These are phyloP conservation scores for Parambassis ranga DNA, from an alignment of 2,797 vertebrate genomes.

Conservation along the genomic window DNA sequence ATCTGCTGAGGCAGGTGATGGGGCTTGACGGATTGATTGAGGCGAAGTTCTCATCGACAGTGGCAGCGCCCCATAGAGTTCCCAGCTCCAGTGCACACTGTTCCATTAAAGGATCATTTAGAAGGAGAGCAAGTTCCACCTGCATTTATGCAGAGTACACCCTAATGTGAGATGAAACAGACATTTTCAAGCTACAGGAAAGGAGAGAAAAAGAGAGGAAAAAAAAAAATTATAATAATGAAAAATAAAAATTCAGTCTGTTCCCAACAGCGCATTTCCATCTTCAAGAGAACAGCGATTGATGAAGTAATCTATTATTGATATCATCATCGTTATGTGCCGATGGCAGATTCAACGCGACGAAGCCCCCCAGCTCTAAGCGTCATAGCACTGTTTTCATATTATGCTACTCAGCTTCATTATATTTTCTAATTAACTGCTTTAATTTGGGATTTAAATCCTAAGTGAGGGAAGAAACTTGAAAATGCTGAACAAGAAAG, in stretches of 20 bases:
- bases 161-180: conserved; percentile 80
- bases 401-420: conserved; percentile 78
- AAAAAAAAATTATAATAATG: conserved; percentile 55
- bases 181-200: conserved; percentile 60
- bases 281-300: conserved; percentile 75
- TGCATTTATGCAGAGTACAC: conserved; percentile 77
- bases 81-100: conserved; percentile 77
- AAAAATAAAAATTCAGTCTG: conserved; percentile 68
- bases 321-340: conserved; percentile 76
- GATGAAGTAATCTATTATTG: conserved; percentile 82
- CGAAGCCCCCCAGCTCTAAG: conserved; percentile 65
- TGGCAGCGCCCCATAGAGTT: conserved; percentile 77
- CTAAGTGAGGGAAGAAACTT: conserved; percentile 63
- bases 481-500: conserved; percentile 75
- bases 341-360: conserved; percentile 70
- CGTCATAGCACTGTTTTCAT: conserved; percentile 75
- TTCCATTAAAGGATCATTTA: conserved; percentile 80
- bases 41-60: conserved; percentile 71
- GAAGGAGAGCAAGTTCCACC: conserved; percentile 75
- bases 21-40: conserved; percentile 81
- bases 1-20: conserved; percentile 81
- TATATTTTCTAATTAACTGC: conserved; percentile 80
- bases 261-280: conserved; percentile 76
- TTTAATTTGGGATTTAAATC: conserved; percentile 79
- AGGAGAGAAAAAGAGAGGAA: conserved; percentile 15